Conservation (phyloP, 2,113 vertebrate species). For the Ibidorhyncha struthersii region DNA sequence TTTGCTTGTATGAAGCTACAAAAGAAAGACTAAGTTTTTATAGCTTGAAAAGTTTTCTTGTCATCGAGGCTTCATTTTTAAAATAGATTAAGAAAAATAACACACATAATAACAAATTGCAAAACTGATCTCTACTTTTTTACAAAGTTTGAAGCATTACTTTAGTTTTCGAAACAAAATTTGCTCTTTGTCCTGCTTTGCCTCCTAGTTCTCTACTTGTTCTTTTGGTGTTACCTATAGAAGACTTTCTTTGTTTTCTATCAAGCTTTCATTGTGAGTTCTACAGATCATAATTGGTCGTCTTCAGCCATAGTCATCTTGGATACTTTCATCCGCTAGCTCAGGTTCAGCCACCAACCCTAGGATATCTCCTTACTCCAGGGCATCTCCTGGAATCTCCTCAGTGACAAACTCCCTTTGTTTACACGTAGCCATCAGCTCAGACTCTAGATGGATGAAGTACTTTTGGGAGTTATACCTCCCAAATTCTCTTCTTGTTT, state of each 20-base stretch:
- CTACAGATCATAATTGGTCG: background rate
- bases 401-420: background rate
- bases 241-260: background rate
- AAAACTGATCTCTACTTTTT: background rate
- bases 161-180: background rate
- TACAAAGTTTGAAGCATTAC: background rate
- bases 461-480: background rate
- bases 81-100: background rate
- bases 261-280: fast-evolving
- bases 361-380: background rate
- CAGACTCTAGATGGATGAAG: background rate
- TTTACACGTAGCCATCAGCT: fast-evolving
- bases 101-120: background rate
- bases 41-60: background rate
- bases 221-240: background rate
- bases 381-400: background rate
- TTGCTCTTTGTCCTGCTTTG: background rate
- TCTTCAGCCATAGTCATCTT: background rate
- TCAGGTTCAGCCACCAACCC: background rate
- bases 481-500: background rate
- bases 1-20: background rate
- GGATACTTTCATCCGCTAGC: background rate
- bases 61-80: background rate
- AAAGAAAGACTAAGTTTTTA: background rate
- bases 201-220: background rate